Evolutionary conservation across 1,140 invertebrate species (phyloP).

Genomic region (Scaptodrosophila lebanonensis): DNA sequence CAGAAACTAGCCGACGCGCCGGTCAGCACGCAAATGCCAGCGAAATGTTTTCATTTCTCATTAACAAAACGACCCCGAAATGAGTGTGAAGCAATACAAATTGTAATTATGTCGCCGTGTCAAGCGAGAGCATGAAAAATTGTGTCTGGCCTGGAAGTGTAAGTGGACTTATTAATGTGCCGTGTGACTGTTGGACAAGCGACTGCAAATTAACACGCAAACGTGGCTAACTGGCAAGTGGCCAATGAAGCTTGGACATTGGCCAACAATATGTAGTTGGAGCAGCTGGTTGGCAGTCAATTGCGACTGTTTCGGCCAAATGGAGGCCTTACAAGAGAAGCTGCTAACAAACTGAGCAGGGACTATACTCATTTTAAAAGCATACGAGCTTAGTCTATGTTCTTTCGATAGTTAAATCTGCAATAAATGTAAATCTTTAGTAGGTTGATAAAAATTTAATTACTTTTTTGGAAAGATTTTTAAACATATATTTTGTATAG

Average conservation of each 20-base stretch:
- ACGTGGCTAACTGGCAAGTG: constrained; percentile 43
- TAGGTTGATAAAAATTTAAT: too few species aligned
- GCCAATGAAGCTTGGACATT: constrained; percentile 3
- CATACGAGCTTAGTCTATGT: too few species aligned
- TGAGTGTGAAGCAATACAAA: constrained; percentile 59
- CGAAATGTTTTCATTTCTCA: constrained; percentile 73
- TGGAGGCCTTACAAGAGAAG: too few species aligned
- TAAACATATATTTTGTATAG: too few species aligned
- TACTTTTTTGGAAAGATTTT: too few species aligned
- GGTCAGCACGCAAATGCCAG: constrained; percentile 55
- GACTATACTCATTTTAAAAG: too few species aligned
- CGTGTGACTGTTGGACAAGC: constrained; percentile 40
- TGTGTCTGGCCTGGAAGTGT: constrained; percentile 63
- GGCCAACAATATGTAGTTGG: too few species aligned
- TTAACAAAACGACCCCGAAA: constrained; percentile 48
- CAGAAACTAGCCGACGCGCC: constrained; percentile 11
- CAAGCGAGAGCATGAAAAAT: constrained; percentile 61
- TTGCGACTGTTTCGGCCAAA: too few species aligned
- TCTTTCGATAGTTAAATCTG: too few species aligned
- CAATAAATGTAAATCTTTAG: too few species aligned
- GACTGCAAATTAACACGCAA: constrained; percentile 41
- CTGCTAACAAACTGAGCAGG: too few species aligned
- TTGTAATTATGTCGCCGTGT: constrained; percentile 59
- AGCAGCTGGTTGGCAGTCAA: too few species aligned
- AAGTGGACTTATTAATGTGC: constrained; percentile 72